Conservation (phyloP, 2,113 vertebrate genomes). For the Illadopsis cleaveri region DNA sequence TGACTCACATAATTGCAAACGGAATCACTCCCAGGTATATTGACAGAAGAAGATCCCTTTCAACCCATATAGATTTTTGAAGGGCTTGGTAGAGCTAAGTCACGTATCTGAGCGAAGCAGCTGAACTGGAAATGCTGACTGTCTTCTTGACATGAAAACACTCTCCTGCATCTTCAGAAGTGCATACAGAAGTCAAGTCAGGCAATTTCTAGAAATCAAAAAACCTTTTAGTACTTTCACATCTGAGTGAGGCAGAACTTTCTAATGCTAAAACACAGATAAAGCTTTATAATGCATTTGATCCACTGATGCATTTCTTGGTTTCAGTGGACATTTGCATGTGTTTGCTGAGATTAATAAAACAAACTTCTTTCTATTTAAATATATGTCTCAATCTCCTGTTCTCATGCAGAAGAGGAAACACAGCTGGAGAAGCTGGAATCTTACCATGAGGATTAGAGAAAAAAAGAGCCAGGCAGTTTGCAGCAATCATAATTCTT, state of each 20-base stretch:
- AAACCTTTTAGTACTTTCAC: not conserved
- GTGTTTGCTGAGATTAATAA: not conserved
- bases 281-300: not conserved
- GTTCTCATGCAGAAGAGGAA: not conserved
- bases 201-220: slow-evolving; percentile 22
- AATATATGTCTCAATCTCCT: not conserved
- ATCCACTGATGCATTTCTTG: not conserved
- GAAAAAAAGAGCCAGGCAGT: not conserved
- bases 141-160: not conserved
- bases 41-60: slow-evolving; percentile 12
- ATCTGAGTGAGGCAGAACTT: not conserved
- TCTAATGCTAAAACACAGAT: not conserved
- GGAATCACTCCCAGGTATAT: slow-evolving; percentile 18
- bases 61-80: not conserved
- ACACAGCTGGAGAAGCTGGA: not conserved
- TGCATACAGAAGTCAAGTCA: not conserved
- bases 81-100: not conserved
- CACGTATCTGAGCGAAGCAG: not conserved
- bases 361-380: not conserved
- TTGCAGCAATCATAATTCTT: not conserved
- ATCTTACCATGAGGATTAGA: not conserved
- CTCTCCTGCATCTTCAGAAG: not conserved
- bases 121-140: slow-evolving; percentile 27
- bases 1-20: not conserved
- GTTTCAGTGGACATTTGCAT: not conserved